Base-by-base conservation (phyloP, 2,888 invertebrate genomes). In the Thera obeliscata region DNA sequence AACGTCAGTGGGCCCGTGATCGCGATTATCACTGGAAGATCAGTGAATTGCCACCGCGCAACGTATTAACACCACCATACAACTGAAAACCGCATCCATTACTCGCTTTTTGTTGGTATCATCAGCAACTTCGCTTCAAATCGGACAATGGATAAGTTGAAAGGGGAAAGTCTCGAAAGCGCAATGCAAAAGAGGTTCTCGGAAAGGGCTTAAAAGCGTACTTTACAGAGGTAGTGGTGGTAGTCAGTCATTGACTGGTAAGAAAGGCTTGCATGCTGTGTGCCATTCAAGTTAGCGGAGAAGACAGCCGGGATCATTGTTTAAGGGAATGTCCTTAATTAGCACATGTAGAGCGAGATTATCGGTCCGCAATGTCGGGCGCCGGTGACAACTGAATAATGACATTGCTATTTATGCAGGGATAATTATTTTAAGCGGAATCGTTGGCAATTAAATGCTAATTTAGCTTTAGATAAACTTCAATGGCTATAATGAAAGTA, bases 11-110 rank as follows among this genome's bases (percentile, higher is more conserved):
- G 79, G 78, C 82, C 87, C 86, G 86, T 87, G 90, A 90, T 91
- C 89, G 89, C 87, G 91, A 90, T 91, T 91, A 92, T 91, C 91
- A 85, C 85, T 81, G 83, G 83, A 84, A 87, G 86, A 90, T 90
- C 91, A 87, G 84, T 86, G 88, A 84, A 86, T 87, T 86, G 84
- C 85, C 83, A 76, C 85, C 76, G 78, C 78, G 80, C 79, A 81
- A 78, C 80, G 79, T 72, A 76, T 74, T 75, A 74, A 71, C 75
- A 73, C 74, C 71, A 71, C 72, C 59, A 22, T 66, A 75, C 68
- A 70, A 57, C 67, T 61, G 48, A 69, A 64, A 61, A 61, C 70
- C 55, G 43, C 65, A 67, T 77, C 71, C 80, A 86, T 76, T 72
- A 65, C 81, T 56, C 8, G n/a, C 59, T 66, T 57, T 48, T 38